These are phyloP conservation scores for Gastrophysa polygoni DNA, from an alignment of 2,888 invertebrate species.

Conservation along the genomic window DNA sequence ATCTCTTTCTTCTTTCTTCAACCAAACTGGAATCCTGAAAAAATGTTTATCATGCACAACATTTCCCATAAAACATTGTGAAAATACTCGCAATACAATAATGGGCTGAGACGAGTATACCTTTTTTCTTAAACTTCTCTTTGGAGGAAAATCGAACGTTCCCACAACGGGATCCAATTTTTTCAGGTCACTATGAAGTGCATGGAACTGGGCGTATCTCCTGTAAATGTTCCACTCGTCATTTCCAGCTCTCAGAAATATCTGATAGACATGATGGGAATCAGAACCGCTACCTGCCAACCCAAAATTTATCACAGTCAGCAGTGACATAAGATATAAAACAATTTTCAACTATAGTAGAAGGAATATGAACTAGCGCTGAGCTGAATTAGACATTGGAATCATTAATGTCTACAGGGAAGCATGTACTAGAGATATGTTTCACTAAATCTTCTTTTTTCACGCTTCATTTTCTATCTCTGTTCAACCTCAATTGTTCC, in stretches of 20 bases:
- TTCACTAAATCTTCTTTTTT: too few species aligned
- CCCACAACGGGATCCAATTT: slow-evolving; percentile 81
- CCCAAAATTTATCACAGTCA: too few species aligned
- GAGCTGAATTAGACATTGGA: too few species aligned
- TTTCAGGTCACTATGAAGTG: slow-evolving; percentile 81
- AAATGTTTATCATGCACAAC: not conserved
- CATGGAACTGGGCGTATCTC: slow-evolving; percentile 91
- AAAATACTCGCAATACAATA: too few species aligned
- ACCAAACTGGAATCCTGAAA: slow-evolving; percentile 80
- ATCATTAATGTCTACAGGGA: too few species aligned
- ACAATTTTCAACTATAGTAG: too few species aligned
- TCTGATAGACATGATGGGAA: slow-evolving; percentile 90
- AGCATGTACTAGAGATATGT: too few species aligned
- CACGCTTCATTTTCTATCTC: too few species aligned
- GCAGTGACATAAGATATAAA: too few species aligned
- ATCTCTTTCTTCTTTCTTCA: slow-evolving; percentile 80
- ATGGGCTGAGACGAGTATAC: slow-evolving; percentile 62
- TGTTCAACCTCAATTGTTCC: too few species aligned
- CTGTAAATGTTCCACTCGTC: slow-evolving; percentile 97
- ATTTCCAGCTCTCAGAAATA: slow-evolving; percentile 75
- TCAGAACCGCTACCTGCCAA: slow-evolving; percentile 67
- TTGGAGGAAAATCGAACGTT: slow-evolving; percentile 91
- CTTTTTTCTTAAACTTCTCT: slow-evolving; percentile 92
- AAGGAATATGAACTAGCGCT: too few species aligned
- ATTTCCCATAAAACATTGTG: too few species aligned